A percentile compares a stretch with the other conserved stretches of the same genome.
These are phyloP conservation scores for Andrena camellia DNA, from an alignment of 2,888 invertebrate species.

Conservation along the genomic window DNA sequence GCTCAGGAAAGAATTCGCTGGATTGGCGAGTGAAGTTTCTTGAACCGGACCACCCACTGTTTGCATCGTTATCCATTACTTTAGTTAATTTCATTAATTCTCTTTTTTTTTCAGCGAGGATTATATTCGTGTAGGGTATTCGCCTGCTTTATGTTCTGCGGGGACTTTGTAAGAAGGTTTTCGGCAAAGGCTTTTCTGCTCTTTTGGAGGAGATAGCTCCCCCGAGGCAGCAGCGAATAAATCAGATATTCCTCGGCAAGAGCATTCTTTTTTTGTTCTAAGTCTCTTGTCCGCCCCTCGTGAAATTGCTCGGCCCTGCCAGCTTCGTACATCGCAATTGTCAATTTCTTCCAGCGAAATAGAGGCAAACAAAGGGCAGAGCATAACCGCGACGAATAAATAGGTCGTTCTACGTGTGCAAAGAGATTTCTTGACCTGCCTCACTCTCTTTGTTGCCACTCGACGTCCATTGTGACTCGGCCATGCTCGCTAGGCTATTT, in stretches of 20 bases:
- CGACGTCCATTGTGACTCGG: conserved; percentile 18
- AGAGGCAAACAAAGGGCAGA: conserved; percentile 34
- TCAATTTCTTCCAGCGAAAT: conserved; percentile 39
- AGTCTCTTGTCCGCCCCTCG: neutral
- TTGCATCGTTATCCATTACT: too few species aligned
- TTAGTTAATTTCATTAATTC: neutral
- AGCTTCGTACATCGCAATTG: conserved; percentile 35
- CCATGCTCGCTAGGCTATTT: conserved; percentile 4
- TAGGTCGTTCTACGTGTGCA: conserved; percentile 59
- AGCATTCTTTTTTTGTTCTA: conserved; percentile 22
- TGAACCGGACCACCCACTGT: neutral
- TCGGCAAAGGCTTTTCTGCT: conserved; percentile 8
- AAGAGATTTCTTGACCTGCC: conserved; percentile 59
- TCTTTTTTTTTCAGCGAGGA: too few species aligned
- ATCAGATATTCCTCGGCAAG: conserved; percentile 34
- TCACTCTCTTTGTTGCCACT: conserved; percentile 37
- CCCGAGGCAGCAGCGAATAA: conserved; percentile 37
- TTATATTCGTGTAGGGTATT: neutral
- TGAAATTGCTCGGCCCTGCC: conserved; percentile 17
- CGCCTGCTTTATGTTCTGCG: neutral
- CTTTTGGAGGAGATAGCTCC: conserved; percentile 6
- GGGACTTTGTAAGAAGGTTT: conserved; percentile 14
- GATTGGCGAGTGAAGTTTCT: neutral
- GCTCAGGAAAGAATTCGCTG: neutral
- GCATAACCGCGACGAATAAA: conserved; percentile 65